Evolutionary conservation across 2,797 vertebrate genomes (phyloP), one percentile per base, ranked within the genome.

Genomic region (Melanotaenia trifasciata): DNA sequence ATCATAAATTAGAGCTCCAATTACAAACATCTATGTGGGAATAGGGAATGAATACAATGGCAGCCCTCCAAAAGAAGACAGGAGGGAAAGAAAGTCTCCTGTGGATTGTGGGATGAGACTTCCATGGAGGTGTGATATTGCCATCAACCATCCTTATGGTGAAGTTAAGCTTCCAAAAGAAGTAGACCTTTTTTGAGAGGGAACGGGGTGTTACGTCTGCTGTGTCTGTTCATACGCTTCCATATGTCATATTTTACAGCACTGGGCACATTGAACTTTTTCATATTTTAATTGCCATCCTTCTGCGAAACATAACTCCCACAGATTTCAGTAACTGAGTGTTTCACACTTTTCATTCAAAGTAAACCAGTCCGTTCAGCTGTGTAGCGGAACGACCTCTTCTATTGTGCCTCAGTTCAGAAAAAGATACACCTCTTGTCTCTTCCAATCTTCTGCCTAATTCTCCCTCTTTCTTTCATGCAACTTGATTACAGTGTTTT

Each of bases 1-100:
- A 91, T 93, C 92, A 87, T 95, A 95, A 95, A 95, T 95, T 95
- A 95, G 90, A 92, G 90, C 93, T 93, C 93, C 94, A 95, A 94
- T 95, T 95, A 94, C 93, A 94, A 94, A 93, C 91, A 90, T 94
- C 92, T 91, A 90, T 92, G 84, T 88, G 89, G 85, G 89, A 92
- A 83, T 16, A 61, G 87, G 84, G 85, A 89, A 91, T 82, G 81
- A 89, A 90, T 84, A 80, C 61, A 82, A 86, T 89, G 89, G 83
- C 89, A 88, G 84, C 83, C 87, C 90, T 90, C 77, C 83, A 87
- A 80, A 86, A 82, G 83, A 76, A 81, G 70, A 69, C 70, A 74
- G 67, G 81, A 82, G 89, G 79, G 84, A 84, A 84, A 72, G 80
- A 72, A 58, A 82, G 76, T 75, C 89, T 88, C 89, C 89, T 68